Evolutionary conservation across 2,888 invertebrate species (phyloP).

Genomic region (Meandrusa payeni): DNA sequence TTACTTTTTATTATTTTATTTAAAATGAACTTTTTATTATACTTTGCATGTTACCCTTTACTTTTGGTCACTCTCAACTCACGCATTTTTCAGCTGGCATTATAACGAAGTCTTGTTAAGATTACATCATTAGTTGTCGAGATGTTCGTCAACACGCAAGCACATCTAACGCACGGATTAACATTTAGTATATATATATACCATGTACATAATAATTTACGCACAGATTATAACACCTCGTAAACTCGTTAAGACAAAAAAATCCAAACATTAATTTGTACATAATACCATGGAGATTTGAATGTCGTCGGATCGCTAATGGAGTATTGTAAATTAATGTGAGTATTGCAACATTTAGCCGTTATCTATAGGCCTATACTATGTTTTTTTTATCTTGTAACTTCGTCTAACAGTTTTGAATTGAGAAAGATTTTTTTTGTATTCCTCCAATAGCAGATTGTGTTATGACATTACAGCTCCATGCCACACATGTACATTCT

Average conservation of each 20-base stretch:
- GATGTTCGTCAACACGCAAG: not conserved
- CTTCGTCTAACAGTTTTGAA: too few relatives aligned
- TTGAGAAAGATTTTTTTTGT: too few relatives aligned
- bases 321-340: too few relatives aligned
- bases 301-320: too few relatives aligned
- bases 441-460: too few relatives aligned
- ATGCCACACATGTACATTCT: not conserved
- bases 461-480: too few relatives aligned
- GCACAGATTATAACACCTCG: constrained; percentile 3
- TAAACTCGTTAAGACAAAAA: not conserved
- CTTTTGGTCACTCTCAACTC: constrained; percentile 30
- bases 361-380: too few relatives aligned
- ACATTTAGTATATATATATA: constrained; percentile 2
- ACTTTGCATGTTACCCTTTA: constrained; percentile 59
- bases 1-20: constrained; percentile 39
- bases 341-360: too few relatives aligned
- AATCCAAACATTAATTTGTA: not conserved
- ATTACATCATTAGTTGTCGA: not conserved
- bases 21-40: constrained; percentile 37
- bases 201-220: constrained; percentile 6
- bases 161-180: constrained; percentile 9
- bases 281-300: too few relatives aligned
- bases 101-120: constrained; percentile 14
- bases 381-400: too few relatives aligned
- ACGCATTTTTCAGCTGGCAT: constrained; percentile 29